Base-by-base conservation (phyloP, 1,140 invertebrate genomes). In the Medauroidea extradentata region DNA sequence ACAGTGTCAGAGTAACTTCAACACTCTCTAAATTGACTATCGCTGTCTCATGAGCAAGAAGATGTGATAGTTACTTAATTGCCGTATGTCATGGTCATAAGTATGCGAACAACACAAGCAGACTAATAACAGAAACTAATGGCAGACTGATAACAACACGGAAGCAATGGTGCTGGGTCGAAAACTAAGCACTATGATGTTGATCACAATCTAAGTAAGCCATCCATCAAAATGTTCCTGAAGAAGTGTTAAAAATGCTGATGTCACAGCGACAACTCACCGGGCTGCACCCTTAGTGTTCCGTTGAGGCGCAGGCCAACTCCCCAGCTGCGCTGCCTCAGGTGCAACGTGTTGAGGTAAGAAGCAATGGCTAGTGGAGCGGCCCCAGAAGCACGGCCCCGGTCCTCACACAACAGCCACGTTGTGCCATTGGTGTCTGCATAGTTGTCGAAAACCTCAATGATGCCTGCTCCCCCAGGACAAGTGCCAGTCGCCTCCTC, bases 391-490 rank as follows among this genome's bases (percentile, higher is more conserved):
- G 2, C 19, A 9, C 11, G 19, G 18, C 11, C 8, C n/a, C 14
- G 53, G n/a, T 23, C 69, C 62, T 80, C 75, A 62, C 85, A 87
- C 2, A 88, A 73, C 3, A 77, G 77, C 84, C 84, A 86, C 39
- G 75, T 72, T 0, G 84, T 85, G 13, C 85, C 85, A 70, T 86
- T 86, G 51, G 73, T 73, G 59, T 85, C 84, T 0, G 82, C 81
- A 68, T 87, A 87, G 57, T 79, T 84, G 69, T 88, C 85, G 56
- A 75, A 78, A 13, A 84, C 78, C 73, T 84, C 80, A n/a, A 85
- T 75, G 57, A 76, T 69, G 0, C 78, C 76, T 19, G 68, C 69
- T 1, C 70, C 71, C 1, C 76, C 70, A 7, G 70, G 74, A 50
- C 71, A 75, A n/a, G 18, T 42, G 16, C 59, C 52, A 43, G 1